Conservation (phyloP, 2,797 vertebrate genomes). For the Naso thynnoides region DNA sequence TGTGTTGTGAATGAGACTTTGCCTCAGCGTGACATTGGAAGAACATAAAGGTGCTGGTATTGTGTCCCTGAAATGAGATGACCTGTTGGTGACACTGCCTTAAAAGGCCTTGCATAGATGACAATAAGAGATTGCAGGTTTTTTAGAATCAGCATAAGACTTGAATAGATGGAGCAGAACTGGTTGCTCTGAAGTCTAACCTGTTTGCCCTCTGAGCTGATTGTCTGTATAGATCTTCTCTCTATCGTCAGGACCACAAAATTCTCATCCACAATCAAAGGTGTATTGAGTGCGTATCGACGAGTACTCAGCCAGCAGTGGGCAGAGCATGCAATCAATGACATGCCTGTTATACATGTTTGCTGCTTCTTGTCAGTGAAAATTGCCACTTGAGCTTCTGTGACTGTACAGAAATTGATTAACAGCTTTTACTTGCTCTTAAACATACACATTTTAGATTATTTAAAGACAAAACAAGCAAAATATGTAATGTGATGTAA, state of each 20-base stretch:
- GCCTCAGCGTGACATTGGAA: constrained; percentile 46
- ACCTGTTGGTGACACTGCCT: constrained; percentile 65
- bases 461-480: background rate
- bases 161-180: constrained; percentile 63
- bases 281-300: constrained; percentile 83
- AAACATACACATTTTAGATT: background rate
- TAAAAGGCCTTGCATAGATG: constrained; percentile 55
- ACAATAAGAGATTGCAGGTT: constrained; percentile 53
- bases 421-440: background rate
- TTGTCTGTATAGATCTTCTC: constrained; percentile 80
- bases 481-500: background rate
- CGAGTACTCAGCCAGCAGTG: constrained; percentile 72
- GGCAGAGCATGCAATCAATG: constrained; percentile 82
- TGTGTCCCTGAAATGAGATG: constrained; percentile 65
- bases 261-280: constrained; percentile 82
- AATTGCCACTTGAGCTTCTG: constrained; percentile 66
- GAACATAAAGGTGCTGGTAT: constrained; percentile 38
- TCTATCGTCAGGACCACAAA: constrained; percentile 78
- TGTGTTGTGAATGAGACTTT: constrained; percentile 34
- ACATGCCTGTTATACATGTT: constrained; percentile 69
- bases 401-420: constrained; percentile 43
- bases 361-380: constrained; percentile 55
- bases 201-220: constrained; percentile 77
- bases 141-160: constrained; percentile 70
- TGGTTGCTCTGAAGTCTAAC: constrained; percentile 49